Conservation (phyloP, 2,113 vertebrate species). For the Spea multiplicata region DNA sequence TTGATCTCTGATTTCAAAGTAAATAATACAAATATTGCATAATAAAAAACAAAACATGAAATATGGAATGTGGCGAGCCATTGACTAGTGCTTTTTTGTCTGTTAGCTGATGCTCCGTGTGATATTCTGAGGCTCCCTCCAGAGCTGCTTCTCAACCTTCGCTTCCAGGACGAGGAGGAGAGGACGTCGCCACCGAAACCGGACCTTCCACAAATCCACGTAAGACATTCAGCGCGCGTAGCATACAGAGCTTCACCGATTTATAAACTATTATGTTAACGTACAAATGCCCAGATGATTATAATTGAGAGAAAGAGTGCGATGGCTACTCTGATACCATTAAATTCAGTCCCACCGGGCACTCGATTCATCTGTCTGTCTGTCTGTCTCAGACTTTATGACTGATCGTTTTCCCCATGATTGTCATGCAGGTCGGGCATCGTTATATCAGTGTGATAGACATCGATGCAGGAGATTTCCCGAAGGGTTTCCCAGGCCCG, state of each 20-base stretch:
- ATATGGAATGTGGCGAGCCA: neutral
- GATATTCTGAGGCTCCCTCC: slow-evolving; percentile 52
- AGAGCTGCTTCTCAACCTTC: slow-evolving; percentile 56
- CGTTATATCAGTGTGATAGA: slow-evolving; percentile 77
- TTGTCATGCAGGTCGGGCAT: slow-evolving; percentile 49
- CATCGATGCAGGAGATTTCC: slow-evolving; percentile 66
- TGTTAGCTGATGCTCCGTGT: neutral
- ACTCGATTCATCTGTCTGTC: no score
- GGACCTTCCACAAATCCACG: slow-evolving; percentile 28
- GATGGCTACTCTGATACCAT: no score
- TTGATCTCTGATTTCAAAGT: no score
- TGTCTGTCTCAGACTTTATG: neutral
- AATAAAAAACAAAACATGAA: no score
- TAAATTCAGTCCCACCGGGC: no score
- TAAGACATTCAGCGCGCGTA: neutral
- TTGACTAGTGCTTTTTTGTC: neutral
- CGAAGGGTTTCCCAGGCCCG: slow-evolving; percentile 57
- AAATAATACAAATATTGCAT: no score
- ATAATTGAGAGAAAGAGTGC: no score
- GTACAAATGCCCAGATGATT: no score
- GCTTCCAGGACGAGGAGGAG: slow-evolving; percentile 34
- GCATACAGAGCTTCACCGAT: no score
- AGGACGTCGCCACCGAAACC: neutral
- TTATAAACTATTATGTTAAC: no score
- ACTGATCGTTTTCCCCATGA: slow-evolving; percentile 12